phyloP scores from a whole-genome alignment of 2,888 invertebrate species.

The Synanthedon andrenaeformis region DNA sequence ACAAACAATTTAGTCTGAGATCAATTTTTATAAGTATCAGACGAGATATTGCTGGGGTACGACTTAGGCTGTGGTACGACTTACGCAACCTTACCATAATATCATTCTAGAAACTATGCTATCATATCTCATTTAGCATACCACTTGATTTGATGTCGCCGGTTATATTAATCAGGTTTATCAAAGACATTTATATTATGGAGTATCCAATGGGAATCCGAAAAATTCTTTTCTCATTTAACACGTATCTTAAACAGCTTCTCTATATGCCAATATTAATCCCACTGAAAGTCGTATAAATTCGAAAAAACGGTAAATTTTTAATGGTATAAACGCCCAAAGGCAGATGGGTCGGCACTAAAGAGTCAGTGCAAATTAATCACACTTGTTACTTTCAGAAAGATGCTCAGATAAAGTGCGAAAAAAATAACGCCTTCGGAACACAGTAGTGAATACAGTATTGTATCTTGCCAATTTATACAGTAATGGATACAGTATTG shows the following conservation, averaged over 20 bases:
- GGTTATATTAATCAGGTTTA: no score
- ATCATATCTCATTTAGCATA: no score
- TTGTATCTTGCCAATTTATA: no score
- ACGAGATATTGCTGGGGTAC: no score
- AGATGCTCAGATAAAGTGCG: constrained; percentile 55
- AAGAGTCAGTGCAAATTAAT: constrained; percentile 37
- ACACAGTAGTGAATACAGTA: not conserved
- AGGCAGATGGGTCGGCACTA: constrained; percentile 39
- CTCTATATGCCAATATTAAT: not conserved
- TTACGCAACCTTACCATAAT: no score
- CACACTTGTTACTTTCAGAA: constrained; percentile 44
- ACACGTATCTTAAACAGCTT: not conserved
- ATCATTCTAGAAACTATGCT: no score
- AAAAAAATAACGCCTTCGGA: constrained; percentile 44
- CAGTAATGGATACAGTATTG: no score
- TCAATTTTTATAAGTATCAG: no score
- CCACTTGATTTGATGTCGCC: no score
- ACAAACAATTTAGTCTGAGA: no score
- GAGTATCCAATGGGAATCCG: not conserved
- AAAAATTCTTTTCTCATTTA: not conserved
- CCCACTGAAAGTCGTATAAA: not conserved
- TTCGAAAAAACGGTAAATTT: constrained; percentile 37
- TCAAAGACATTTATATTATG: not conserved
- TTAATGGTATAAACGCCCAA: constrained; percentile 30
- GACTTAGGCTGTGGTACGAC: no score